A percentile compares a stretch with the other conserved stretches of the same genome.
Conservation (phyloP, 2,113 vertebrate genomes). For the Passer montanus region DNA sequence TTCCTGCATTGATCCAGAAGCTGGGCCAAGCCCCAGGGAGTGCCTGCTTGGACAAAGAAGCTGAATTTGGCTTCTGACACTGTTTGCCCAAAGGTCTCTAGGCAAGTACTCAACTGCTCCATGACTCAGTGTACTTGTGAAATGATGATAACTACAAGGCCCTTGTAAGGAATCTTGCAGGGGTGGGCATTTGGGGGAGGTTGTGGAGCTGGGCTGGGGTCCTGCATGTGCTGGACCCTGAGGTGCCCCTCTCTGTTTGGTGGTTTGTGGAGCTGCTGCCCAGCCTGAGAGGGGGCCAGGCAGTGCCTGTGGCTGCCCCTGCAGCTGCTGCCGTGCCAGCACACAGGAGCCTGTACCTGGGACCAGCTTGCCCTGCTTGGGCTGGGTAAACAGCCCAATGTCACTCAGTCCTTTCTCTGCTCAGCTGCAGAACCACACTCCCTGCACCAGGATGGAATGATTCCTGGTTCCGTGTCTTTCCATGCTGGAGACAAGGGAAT, state of each 20-base stretch:
- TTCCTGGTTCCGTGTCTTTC: not conserved
- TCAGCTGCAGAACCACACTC: not conserved
- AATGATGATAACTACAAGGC: not conserved
- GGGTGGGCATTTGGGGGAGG: not conserved
- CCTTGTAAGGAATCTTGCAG: not conserved
- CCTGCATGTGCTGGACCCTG: not conserved
- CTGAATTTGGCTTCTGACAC: not conserved
- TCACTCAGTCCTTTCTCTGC: not conserved
- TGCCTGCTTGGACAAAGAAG: not conserved
- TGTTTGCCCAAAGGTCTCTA: not conserved
- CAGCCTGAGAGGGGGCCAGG: not conserved
- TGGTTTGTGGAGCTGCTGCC: not conserved
- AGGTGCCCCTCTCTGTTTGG: rapidly evolving
- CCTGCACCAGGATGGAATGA: not conserved
- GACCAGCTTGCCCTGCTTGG: not conserved
- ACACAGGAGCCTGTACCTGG: rapidly evolving
- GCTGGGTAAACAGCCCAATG: not conserved
- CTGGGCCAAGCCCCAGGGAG: not conserved
- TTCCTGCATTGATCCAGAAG: not conserved
- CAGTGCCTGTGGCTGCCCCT: not conserved
- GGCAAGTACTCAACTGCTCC: not conserved
- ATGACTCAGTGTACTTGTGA: not conserved
- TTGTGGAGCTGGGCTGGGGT: not conserved
- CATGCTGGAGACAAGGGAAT: not conserved
- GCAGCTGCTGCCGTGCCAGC: not conserved